phyloP scores from a whole-genome alignment of 2,888 invertebrate species.

The Chrysina gloriosa region DNA sequence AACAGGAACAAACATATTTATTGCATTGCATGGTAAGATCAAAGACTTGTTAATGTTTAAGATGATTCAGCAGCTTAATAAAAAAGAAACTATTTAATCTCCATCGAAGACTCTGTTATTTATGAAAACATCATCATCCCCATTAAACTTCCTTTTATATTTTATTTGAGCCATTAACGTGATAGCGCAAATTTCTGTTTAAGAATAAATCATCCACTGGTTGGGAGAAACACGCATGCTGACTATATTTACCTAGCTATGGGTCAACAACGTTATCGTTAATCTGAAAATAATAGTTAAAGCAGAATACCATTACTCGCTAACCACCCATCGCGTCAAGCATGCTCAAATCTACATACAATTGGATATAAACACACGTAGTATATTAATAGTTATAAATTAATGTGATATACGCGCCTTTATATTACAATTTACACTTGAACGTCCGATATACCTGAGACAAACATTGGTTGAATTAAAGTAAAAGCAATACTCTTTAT shows the following conservation, averaged over 20 bases:
- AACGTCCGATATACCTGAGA: not conserved
- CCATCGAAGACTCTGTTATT: not conserved
- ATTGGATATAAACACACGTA: constrained; percentile 33
- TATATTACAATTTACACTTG: constrained; percentile 26
- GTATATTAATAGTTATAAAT: constrained; percentile 34
- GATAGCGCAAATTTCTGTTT: constrained; percentile 20
- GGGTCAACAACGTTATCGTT: not conserved
- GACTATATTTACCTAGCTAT: not conserved
- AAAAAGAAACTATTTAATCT: not conserved
- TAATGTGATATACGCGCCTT: constrained; percentile 15
- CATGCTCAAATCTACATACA: constrained; percentile 41
- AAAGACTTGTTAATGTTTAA: too few relatives aligned
- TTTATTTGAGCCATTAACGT: not conserved
- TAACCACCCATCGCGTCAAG: constrained; percentile 35
- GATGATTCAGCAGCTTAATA: not conserved
- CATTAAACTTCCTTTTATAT: not conserved
- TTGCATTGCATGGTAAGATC: too few relatives aligned
- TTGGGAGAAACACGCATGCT: not conserved
- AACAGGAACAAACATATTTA: too few relatives aligned
- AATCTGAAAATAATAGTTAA: constrained; percentile 33
- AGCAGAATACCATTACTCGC: constrained; percentile 26
- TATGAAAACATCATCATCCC: not conserved
- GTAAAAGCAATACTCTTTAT: constrained; percentile 29
- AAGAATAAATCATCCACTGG: not conserved
- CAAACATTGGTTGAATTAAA: constrained; percentile 2